These are phyloP conservation scores for Tinamus guttatus DNA, from an alignment of 2,113 vertebrate species.

Conservation along the genomic window DNA sequence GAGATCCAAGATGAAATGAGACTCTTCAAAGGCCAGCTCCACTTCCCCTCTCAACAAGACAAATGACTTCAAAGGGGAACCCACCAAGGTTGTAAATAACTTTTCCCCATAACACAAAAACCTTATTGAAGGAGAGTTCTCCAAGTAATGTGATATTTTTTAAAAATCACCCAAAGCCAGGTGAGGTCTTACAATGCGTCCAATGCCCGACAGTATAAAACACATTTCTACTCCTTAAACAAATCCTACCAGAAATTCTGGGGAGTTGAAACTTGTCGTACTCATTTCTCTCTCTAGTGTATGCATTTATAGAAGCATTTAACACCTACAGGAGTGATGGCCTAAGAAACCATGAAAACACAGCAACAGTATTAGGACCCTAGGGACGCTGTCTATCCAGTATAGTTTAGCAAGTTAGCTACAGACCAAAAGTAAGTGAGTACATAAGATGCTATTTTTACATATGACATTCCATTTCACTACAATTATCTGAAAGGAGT, in stretches of 20 bases:
- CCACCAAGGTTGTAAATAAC: constrained; percentile 69
- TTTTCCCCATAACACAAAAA: constrained; percentile 53
- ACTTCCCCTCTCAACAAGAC: constrained; percentile 68
- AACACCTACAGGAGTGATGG: not conserved
- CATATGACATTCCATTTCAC: not conserved
- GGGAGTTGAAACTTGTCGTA: not conserved
- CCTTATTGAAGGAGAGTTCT: constrained; percentile 46
- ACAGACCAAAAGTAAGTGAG: not conserved
- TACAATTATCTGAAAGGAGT: not conserved
- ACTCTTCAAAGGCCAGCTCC: constrained; percentile 69
- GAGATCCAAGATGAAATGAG: constrained; percentile 66
- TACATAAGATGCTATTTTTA: not conserved
- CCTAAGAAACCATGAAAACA: not conserved
- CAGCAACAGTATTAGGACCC: not conserved
- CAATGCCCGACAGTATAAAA: constrained; percentile 1
- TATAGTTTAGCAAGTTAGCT: not conserved
- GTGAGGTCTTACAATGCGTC: constrained; percentile 28
- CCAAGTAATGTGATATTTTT: constrained; percentile 55
- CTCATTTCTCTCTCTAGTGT: not conserved
- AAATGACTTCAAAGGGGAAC: constrained; percentile 72
- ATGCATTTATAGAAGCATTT: not conserved
- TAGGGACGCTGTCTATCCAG: not conserved
- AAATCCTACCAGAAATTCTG: not conserved
- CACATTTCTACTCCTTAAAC: not conserved
- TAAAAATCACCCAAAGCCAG: constrained; percentile 44